Percentiles rank a stretch among this genome's conserved stretches.
phyloP scores from a whole-genome alignment of 2,797 vertebrate genomes.

The Hydrophis major region DNA sequence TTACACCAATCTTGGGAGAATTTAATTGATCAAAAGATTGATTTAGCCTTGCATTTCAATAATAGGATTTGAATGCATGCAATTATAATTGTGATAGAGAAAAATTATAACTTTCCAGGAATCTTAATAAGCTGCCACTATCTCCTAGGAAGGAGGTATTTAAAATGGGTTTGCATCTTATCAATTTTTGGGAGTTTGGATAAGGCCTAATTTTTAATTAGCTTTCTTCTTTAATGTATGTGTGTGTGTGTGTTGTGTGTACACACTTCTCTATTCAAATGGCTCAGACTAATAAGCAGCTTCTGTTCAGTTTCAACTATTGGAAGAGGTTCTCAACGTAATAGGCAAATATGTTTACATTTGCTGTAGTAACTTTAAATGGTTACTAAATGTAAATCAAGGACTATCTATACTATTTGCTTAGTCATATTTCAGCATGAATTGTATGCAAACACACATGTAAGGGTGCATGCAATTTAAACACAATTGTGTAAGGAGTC shows the following conservation, averaged over 20 bases:
- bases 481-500: neutral
- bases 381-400: neutral
- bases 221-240: neutral
- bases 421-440: neutral
- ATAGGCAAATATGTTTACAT: neutral
- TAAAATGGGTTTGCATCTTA: neutral
- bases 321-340: neutral
- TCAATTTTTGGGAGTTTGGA: constrained; percentile 6
- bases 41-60: constrained; percentile 8
- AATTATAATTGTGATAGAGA: constrained; percentile 2
- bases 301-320: neutral
- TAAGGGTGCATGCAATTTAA: neutral
- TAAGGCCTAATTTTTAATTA: constrained; percentile 29
- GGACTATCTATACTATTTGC: neutral
- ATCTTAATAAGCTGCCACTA: constrained; percentile 10
- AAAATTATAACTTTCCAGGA: constrained; percentile 4
- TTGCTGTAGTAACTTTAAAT: neutral
- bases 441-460: neutral
- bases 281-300: neutral
- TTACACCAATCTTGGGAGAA: constrained; percentile 4
- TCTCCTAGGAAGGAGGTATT: constrained; percentile 7
- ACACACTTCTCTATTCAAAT: neutral
- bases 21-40: constrained; percentile 15
- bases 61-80: constrained; percentile 9
- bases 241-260: neutral